These are phyloP conservation scores for Cnemophilus loriae DNA, from an alignment of 2,113 vertebrate species.

Conservation along the genomic window DNA sequence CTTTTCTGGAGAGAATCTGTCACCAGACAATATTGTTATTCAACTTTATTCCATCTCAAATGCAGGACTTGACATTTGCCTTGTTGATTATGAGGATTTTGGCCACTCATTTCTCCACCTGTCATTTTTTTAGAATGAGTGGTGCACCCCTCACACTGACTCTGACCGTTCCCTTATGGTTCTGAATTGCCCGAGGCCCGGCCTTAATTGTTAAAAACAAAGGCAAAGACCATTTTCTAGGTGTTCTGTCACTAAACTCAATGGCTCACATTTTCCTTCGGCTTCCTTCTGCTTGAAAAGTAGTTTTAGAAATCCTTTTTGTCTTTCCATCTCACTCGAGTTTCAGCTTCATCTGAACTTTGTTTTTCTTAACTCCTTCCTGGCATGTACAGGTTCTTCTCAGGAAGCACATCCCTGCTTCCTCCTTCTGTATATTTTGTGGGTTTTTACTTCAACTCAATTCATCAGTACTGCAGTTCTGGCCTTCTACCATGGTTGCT, in stretches of 20 bases:
- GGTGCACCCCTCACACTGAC: background rate
- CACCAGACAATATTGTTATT: accelerated
- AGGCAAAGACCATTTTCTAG: background rate
- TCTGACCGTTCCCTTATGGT: background rate
- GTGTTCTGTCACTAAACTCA: background rate
- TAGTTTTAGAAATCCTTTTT: background rate
- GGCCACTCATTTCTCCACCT: background rate
- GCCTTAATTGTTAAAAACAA: background rate
- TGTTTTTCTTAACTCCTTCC: background rate
- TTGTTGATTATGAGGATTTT: background rate
- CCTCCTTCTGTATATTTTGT: background rate
- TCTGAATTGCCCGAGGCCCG: background rate
- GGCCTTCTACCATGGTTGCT: background rate
- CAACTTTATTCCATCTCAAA: background rate
- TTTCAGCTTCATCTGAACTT: background rate
- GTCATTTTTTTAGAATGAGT: background rate
- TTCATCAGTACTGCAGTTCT: background rate
- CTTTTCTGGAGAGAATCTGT: background rate
- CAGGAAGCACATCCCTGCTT: background rate
- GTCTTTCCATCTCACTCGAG: background rate
- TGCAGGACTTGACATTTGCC: background rate
- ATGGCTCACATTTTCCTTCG: background rate
- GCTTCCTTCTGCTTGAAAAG: background rate
- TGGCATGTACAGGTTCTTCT: background rate
- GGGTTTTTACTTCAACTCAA: background rate